phyloP scores from a whole-genome alignment of 2,113 vertebrate species.

The Calypte anna region DNA sequence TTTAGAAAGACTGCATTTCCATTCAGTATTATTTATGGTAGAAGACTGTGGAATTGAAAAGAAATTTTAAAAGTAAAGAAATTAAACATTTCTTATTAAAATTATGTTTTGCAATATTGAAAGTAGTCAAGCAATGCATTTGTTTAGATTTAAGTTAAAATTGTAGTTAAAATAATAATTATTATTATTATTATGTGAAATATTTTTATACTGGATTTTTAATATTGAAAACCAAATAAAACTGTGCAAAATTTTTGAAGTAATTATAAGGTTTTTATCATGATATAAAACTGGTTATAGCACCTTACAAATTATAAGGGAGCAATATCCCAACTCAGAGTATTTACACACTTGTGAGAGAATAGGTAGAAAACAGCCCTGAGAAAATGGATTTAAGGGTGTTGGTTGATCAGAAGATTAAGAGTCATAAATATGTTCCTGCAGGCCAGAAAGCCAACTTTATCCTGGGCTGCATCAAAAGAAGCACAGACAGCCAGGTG shows the following conservation, averaged over 20 bases:
- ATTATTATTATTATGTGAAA: neutral
- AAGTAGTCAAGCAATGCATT: neutral
- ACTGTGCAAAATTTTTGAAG: no score
- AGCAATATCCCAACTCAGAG: neutral
- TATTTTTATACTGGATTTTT: neutral
- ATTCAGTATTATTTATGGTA: neutral
- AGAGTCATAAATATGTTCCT: no score
- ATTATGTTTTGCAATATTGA: neutral
- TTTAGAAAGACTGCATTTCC: no score
- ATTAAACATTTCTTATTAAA: neutral
- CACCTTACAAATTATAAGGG: neutral
- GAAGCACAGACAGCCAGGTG: no score
- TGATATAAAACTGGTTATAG: neutral
- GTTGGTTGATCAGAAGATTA: no score
- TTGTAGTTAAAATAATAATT: neutral
- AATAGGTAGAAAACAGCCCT: no score
- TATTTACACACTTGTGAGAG: neutral
- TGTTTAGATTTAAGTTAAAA: neutral
- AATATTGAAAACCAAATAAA: no score
- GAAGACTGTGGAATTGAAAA: neutral
- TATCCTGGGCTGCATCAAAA: no score
- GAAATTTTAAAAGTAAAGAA: neutral
- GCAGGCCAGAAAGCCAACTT: no score
- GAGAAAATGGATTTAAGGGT: no score
- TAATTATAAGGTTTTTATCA: neutral